Evolutionary conservation across 35 echinoderm and acorn worm genomes (phyloP).

Genomic region (Apostichopus parvimensis): DNA sequence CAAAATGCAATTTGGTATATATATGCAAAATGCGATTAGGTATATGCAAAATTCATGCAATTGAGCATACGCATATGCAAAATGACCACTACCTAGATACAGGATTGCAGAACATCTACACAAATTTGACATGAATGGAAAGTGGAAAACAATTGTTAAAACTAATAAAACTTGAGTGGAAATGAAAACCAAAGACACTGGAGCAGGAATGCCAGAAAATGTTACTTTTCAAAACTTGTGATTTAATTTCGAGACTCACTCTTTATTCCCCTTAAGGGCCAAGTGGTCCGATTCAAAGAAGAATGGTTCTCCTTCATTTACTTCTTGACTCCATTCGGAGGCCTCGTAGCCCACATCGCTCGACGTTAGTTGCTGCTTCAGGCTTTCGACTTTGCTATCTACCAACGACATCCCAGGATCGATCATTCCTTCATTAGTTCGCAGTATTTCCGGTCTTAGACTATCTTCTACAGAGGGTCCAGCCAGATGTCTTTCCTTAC

Average conservation of each 20-base stretch:
- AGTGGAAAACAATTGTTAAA: too few relatives aligned
- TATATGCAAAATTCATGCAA: too few relatives aligned
- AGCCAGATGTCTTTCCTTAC: neutral
- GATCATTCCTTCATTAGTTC: neutral
- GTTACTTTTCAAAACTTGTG: too few relatives aligned
- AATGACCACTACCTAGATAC: too few relatives aligned
- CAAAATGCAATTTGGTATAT: too few relatives aligned
- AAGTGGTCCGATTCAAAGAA: slow-evolving; percentile 99
- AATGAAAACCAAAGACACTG: too few relatives aligned
- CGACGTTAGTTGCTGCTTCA: neutral
- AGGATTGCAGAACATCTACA: too few relatives aligned
- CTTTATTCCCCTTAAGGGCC: slow-evolving; percentile 96
- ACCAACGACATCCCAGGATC: neutral
- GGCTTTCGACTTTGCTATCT: neutral
- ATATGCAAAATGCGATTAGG: too few relatives aligned
- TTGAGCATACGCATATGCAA: too few relatives aligned
- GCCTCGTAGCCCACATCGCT: slow-evolving; percentile 64
- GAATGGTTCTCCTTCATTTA: slow-evolving; percentile 88
- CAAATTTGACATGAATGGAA: too few relatives aligned
- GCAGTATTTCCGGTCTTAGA: neutral
- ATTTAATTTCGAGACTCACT: slow-evolving; percentile 61
- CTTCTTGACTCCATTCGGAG: slow-evolving; percentile 73
- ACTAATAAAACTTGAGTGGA: too few relatives aligned
- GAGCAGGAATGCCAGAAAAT: too few relatives aligned
- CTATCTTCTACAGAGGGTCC: neutral